These are phyloP conservation scores for Malacoctenus gilli DNA, from an alignment of 2,797 vertebrate species.

Conservation along the genomic window DNA sequence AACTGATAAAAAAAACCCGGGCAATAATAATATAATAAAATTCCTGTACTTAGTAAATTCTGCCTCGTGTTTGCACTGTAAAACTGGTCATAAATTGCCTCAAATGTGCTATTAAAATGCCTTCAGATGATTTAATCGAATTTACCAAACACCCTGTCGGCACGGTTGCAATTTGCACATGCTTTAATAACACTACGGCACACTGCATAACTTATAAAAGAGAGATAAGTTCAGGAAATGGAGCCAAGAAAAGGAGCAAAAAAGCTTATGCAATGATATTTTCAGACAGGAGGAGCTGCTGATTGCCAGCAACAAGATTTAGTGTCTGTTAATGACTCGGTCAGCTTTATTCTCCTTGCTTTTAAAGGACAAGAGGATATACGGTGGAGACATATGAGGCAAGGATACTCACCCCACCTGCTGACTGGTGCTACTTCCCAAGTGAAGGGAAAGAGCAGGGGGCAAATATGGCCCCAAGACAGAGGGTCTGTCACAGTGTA, in stretches of 20 bases:
- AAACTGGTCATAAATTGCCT: neutral
- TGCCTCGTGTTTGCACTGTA: neutral
- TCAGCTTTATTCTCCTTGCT: constrained; percentile 16
- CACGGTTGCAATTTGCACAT: too few species aligned
- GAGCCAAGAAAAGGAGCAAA: neutral
- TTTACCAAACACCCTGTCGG: too few species aligned
- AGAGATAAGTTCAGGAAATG: neutral
- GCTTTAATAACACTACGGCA: too few species aligned
- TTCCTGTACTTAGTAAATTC: too few species aligned
- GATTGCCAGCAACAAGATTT: constrained; percentile 17
- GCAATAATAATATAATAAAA: too few species aligned
- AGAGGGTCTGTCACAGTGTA: constrained; percentile 73
- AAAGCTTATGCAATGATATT: constrained; percentile 1
- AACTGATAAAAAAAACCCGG: too few species aligned
- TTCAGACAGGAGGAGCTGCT: neutral
- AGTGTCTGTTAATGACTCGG: constrained; percentile 28
- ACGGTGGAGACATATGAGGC: constrained; percentile 20
- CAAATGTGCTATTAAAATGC: neutral
- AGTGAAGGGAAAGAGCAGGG: constrained; percentile 58
- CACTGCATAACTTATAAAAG: neutral
- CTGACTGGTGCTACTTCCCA: constrained; percentile 69
- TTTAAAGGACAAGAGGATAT: constrained; percentile 31
- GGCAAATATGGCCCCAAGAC: constrained; percentile 74
- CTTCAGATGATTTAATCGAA: neutral
- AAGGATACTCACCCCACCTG: constrained; percentile 55